phyloP scores from a whole-genome alignment of 2,888 invertebrate genomes.

The Cerceris ruficornis region DNA sequence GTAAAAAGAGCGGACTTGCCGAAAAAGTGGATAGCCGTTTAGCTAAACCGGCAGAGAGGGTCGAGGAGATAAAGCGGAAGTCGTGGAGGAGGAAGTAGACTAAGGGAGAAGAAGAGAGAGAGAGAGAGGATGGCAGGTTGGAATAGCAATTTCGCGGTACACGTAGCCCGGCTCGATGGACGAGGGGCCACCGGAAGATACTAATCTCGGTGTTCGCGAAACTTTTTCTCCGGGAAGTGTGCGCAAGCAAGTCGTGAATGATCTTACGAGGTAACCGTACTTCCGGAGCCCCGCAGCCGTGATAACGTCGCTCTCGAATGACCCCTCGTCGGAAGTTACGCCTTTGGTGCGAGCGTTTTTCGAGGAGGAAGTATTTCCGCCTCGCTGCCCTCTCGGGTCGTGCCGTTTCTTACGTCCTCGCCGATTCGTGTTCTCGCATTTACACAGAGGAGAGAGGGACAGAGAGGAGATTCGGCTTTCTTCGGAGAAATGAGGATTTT shows the following conservation, averaged over 20 bases:
- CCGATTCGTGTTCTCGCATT: slow-evolving; percentile 3
- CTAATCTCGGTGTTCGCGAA: slow-evolving; percentile 56
- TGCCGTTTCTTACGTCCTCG: not conserved
- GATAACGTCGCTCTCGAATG: slow-evolving; percentile 29
- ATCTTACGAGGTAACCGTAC: slow-evolving; percentile 50
- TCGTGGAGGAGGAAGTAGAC: not conserved
- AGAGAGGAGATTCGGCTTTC: no score
- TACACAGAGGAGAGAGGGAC: no score
- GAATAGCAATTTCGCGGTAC: slow-evolving; percentile 5
- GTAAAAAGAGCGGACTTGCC: no score
- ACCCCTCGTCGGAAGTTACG: slow-evolving; percentile 30
- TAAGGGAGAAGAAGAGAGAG: not conserved
- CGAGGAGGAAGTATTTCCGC: not conserved
- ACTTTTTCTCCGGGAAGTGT: slow-evolving; percentile 49
- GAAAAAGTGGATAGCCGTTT: no score
- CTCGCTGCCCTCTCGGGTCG: not conserved
- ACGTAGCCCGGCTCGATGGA: slow-evolving; percentile 53
- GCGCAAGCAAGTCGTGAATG: slow-evolving; percentile 43
- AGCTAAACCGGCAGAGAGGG: no score
- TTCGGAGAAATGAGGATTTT: no score
- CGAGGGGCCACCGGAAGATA: slow-evolving; percentile 53
- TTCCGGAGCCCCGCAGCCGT: not conserved
- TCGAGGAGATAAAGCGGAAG: no score
- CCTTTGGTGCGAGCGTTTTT: slow-evolving; percentile 15
- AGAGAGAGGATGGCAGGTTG: not conserved